Conservation (phyloP, 2,113 vertebrate species). For the Empidonax traillii region DNA sequence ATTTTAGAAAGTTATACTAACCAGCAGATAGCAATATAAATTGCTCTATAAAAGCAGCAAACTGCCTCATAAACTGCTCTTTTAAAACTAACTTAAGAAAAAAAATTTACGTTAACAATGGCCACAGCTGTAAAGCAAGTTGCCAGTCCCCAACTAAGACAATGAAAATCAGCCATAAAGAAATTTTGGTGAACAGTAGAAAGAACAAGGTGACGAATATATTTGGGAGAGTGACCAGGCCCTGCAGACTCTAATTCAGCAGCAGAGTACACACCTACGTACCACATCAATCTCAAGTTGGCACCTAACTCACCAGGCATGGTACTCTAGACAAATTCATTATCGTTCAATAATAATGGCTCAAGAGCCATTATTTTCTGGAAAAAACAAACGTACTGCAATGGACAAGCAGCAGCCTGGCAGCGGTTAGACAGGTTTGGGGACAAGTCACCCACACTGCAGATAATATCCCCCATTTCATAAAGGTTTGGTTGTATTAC, state of each 20-base stretch:
- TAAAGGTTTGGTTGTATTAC: not conserved
- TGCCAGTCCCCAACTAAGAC: not conserved
- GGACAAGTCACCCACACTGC: not conserved
- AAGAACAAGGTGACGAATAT: not conserved
- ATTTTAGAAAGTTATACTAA: slow-evolving; percentile 58
- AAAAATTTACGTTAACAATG: not conserved
- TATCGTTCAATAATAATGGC: not conserved
- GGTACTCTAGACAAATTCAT: not conserved
- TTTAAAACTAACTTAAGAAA: slow-evolving; percentile 26
- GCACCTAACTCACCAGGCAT: not conserved
- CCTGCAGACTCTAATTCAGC: not conserved
- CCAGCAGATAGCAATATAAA: slow-evolving; percentile 34
- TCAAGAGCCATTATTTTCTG: not conserved
- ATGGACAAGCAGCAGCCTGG: not conserved
- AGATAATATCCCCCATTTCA: not conserved
- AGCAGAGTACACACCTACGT: not conserved
- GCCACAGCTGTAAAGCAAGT: slow-evolving; percentile 8
- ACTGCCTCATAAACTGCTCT: slow-evolving; percentile 37
- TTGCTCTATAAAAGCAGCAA: slow-evolving; percentile 34
- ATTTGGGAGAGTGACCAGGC: not conserved
- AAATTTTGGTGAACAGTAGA: slow-evolving; percentile 1
- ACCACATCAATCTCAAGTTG: not conserved
- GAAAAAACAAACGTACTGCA: not conserved
- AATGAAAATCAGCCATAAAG: slow-evolving; percentile 4
- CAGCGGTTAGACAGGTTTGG: not conserved